Evolutionary conservation across 2,888 invertebrate species (phyloP), one percentile per base, ranked within the genome.

Genomic region (Mythimna impura): DNA sequence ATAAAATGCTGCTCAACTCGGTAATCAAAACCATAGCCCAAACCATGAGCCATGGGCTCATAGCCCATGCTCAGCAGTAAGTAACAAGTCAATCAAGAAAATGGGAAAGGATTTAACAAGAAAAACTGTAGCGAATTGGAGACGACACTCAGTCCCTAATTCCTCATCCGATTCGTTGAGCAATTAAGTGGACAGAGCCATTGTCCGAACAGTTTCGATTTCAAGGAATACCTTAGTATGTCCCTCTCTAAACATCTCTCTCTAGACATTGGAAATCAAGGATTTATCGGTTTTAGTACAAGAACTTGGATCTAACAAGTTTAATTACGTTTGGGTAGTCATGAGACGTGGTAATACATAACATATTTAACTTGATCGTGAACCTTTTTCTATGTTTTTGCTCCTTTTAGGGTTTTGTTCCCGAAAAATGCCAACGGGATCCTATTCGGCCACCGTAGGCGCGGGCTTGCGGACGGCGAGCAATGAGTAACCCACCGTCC

Each of bases 91-190:
- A 55, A 3, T 25, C 54, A 25, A 40, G 57, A 71, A 6, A 58
- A 43, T 12, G 22, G 20, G 43, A n/a, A 52, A 14, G 14, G 20
- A 14, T 40, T 73, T 20, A 20, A 14, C 4, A 57, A 50, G 36
- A 36, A 60, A 34, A 52, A n/a, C 47, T 73, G 14, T 50, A 43
- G 9, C 12, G 52, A 58, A 36, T 60, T 43, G 25, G 17, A 25
- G 22, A 3, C 22, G 25, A 55, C 62, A 64, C 36, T 40, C 14
- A 1, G 54, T 34, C 40, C n/a, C 40, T 25, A 52, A 57, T 68
- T 17, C 50, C 40, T 68, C 40, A 50, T 76, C 69, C 68, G 69
- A 76, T 76, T 62, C n/a, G 25, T 69, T 14, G 9, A 76, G 50
- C 62, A 69, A 68, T 76, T 57, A 69, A 50, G 9, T 76, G 47